phyloP scores from a whole-genome alignment of 2,797 vertebrate species.

The Galagoides demidoff region DNA sequence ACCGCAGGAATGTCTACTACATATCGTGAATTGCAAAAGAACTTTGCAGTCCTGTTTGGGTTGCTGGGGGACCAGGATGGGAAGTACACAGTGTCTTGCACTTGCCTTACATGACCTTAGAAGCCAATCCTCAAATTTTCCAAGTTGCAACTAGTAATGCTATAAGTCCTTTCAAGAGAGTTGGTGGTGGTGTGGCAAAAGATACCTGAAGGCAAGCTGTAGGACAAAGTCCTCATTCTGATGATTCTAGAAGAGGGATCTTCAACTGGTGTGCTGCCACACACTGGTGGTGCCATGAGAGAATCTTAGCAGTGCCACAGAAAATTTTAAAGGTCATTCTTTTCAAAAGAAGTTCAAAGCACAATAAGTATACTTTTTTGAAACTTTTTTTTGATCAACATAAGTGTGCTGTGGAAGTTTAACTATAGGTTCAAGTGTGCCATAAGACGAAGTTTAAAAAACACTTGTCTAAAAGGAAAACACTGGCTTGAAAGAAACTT shows the following conservation, averaged over 20 bases:
- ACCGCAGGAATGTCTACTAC: background rate
- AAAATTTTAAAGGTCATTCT: no score
- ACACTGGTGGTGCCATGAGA: no score
- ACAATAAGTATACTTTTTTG: no score
- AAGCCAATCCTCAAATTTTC: background rate
- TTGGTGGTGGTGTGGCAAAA: background rate
- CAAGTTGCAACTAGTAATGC: background rate
- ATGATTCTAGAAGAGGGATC: no score
- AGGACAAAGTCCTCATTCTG: background rate
- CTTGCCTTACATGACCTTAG: background rate
- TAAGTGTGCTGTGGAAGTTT: no score
- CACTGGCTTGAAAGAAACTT: conserved; percentile 33
- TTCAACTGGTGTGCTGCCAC: no score
- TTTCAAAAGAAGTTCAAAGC: no score
- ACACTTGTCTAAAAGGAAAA: background rate
- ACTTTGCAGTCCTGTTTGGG: background rate
- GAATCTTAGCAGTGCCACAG: no score
- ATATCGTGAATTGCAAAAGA: background rate
- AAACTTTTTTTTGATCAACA: no score
- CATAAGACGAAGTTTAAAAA: no score
- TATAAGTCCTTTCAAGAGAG: background rate
- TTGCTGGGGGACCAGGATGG: background rate
- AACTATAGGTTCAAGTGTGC: no score
- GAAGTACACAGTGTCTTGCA: background rate
- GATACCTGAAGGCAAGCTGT: background rate